Evolutionary conservation across 1,140 invertebrate genomes (phyloP).

Genomic region (Bicyclus anynana): DNA sequence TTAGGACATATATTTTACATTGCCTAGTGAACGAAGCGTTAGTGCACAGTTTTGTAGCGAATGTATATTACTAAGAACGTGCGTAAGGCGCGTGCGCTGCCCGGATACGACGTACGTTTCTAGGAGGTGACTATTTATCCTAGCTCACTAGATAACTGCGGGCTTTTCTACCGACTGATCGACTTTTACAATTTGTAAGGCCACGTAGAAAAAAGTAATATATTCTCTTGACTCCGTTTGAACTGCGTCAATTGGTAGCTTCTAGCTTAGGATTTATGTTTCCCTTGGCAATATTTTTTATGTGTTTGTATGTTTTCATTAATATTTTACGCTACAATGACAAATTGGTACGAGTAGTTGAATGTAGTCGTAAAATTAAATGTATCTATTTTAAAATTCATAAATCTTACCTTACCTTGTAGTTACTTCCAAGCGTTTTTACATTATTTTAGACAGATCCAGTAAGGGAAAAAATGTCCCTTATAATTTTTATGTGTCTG

Average conservation of each 20-base stretch:
- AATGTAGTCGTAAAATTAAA: neutral
- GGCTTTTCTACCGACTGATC: constrained; percentile 13
- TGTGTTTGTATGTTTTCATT: too few relatives aligned
- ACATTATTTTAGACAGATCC: too few relatives aligned
- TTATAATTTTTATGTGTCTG: too few relatives aligned
- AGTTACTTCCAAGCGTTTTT: too few relatives aligned
- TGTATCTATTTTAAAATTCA: neutral
- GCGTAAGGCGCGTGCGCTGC: constrained; percentile 38
- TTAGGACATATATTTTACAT: too few relatives aligned
- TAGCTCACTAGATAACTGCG: constrained; percentile 14
- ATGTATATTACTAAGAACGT: constrained; percentile 14
- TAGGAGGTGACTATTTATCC: constrained; percentile 41
- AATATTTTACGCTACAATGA: too few relatives aligned
- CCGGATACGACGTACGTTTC: constrained; percentile 45
- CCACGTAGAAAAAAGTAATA: neutral
- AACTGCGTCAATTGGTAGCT: neutral
- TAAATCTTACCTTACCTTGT: too few relatives aligned
- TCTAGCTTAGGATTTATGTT: neutral
- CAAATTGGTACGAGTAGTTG: neutral
- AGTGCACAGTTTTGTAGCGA: constrained; percentile 3
- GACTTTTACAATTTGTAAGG: neutral
- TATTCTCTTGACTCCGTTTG: neutral
- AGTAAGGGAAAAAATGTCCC: too few relatives aligned
- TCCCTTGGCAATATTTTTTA: neutral
- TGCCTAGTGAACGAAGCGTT: too few relatives aligned